Evolutionary conservation across 2,888 invertebrate genomes (phyloP), one percentile per base, ranked within the genome.

Genomic region (Stegophylla sp.): DNA sequence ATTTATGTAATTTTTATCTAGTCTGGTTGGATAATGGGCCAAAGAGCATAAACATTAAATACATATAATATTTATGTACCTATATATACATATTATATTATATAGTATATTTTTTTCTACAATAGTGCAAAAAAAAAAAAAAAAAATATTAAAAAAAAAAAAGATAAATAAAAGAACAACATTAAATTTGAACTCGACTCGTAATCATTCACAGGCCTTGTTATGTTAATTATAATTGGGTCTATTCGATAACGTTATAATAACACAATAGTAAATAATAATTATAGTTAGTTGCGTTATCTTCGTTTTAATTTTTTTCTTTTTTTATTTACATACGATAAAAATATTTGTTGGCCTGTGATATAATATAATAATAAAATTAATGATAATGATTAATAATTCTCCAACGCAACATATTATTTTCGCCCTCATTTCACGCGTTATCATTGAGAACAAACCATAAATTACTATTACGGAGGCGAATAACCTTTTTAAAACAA

Each of bases 1-100:
- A 77, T 69, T 69, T 77, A 69, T 69, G 69, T 69, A 77, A 77
- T 77, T 77, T 77, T 69, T 77, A 77, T 77, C 77, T 77, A 77
- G 77, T 77, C 77, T 77, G 77, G 77, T 77, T 69, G 77, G 77
- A 77, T 77, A 77, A 77, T 17, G 69, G 77, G 77, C 77, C 77
- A 77, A 77, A 77, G 77, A 77, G 77, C 77, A n/a, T 77, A 69
- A 56, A 59, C 59, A 59, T n/a, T n/a, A n/a, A n/a, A n/a, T 56
- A 77, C 43, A 56, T 67, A 43, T 76, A 41, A 61, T 61, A 28
- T 61, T 61, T 61, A 61, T 17, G 13, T 17, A 5, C 28, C 12
- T 28, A 17, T 26, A 9, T 3, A 15, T 28, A 61, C 23, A 15
- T 64, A 63, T 34, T 28, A 71, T 51, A n/a, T 26, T 59, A 72